Base-by-base conservation (phyloP, 2,888 invertebrate genomes). In the Dorcus hopei region DNA sequence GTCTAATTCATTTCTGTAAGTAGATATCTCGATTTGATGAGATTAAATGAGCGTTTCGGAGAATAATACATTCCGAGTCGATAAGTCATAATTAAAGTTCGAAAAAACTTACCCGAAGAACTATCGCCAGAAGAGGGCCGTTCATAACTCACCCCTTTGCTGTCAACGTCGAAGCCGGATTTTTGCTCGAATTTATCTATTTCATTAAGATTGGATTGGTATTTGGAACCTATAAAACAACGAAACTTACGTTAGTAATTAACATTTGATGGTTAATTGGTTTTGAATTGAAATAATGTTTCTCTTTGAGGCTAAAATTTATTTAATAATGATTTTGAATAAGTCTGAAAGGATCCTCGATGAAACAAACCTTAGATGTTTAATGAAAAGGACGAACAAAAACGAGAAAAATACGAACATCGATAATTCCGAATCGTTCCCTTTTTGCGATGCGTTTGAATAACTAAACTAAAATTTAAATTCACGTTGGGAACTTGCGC, bases 141-240 rank as follows among this genome's bases (percentile, higher is more conserved):
- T 56, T 68, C 71, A 62, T 71, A 76, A 62, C 71, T 73, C 26
- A 83, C 83, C 70, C 86, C 86, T 68, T 79, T 78, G 67, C 76
- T 72, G 62, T 78, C 77, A 47, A 69, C 66, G 50, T 77, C 77
- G 8, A 74, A 70, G 71, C 82, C 81, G 58, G 87, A 85, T 79
- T 90, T 90, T 77, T 89, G 89, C 78, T 90, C 89, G 53, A 88
- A 88, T 79, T 89, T 90, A 77, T 87, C 90, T 74, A 90, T 89
- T 79, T 90, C 89, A 77, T 90, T 90, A 74, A 90, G 79, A 71
- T 80, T 81, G 65, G 88, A 88, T 79, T 87, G 87, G 77, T 88
- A 89, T 77, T 89, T 89, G 64, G 87, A 86, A 77, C 88, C 89
- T 87, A 82, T 71, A 80, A 63, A 69, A 69, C 19, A 51, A 58